Conservation (phyloP, 2,888 invertebrate genomes). For the Disparrhopalites patrizii region DNA sequence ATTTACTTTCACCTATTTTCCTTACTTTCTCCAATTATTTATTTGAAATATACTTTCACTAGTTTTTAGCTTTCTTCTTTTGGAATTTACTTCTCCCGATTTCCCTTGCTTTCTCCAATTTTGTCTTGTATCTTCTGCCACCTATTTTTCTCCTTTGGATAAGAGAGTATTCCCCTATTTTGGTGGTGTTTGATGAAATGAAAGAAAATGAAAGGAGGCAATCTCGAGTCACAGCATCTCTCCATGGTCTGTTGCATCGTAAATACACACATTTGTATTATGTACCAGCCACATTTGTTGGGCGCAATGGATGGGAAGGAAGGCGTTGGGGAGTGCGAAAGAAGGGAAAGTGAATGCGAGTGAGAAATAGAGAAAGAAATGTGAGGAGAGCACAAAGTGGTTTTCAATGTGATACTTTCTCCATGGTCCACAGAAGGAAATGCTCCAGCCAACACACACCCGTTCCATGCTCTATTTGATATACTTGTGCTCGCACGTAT, state of each 20-base stretch:
- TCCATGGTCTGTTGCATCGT: conserved; percentile 6
- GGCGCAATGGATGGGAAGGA: too few relatives aligned
- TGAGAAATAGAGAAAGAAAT: not conserved
- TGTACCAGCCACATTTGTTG: too few relatives aligned
- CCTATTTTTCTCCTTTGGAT: not conserved
- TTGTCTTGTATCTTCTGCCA: not conserved
- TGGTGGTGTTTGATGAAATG: conserved; percentile 18
- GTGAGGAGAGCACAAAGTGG: too few relatives aligned
- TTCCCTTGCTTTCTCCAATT: not conserved
- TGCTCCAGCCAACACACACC: not conserved
- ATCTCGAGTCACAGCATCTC: conserved; percentile 9
- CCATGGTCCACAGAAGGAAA: too few relatives aligned
- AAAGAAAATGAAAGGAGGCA: conserved; percentile 13
- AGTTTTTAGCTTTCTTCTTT: too few relatives aligned
- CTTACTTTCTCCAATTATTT: too few relatives aligned
- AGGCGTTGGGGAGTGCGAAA: too few relatives aligned
- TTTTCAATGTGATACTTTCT: too few relatives aligned
- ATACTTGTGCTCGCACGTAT: not conserved
- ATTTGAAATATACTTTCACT: too few relatives aligned
- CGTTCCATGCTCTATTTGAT: not conserved
- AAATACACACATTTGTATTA: too few relatives aligned
- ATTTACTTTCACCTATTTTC: too few relatives aligned
- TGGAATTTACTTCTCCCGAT: not conserved
- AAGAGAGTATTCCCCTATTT: not conserved
- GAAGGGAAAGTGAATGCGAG: not conserved